Evolutionary conservation across 2,888 invertebrate species (phyloP).

Genomic region (Nomada hirtipes): DNA sequence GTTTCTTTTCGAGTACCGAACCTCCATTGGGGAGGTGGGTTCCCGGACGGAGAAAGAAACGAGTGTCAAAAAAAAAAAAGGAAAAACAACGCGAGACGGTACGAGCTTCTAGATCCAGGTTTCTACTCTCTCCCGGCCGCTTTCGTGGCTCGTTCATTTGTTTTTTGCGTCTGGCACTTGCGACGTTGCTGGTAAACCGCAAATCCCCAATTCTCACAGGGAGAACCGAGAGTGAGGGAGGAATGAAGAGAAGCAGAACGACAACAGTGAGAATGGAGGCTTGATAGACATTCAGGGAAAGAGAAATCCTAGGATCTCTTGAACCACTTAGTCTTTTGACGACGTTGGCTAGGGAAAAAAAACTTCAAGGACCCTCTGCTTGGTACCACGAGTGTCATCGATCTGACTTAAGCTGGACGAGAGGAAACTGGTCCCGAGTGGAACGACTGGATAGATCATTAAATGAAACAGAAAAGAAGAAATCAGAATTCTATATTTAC

Average conservation of each 20-base stretch:
- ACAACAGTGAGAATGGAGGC: constrained; percentile 50
- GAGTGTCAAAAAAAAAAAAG: constrained; percentile 21
- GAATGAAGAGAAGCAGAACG: constrained; percentile 34
- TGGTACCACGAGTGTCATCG: constrained; percentile 40
- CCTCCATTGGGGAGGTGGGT: constrained; percentile 15
- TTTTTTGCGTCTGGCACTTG: constrained; percentile 74
- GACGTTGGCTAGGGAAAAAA: constrained; percentile 35
- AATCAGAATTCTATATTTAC: no score
- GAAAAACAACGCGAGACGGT: constrained; percentile 55
- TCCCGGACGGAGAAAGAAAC: constrained; percentile 21
- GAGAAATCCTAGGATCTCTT: constrained; percentile 60
- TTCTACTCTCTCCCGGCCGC: constrained; percentile 48
- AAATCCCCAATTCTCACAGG: constrained; percentile 76
- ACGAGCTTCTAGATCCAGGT: constrained; percentile 61
- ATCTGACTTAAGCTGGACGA: constrained; percentile 40
- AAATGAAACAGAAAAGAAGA: background rate
- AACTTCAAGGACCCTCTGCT: constrained; percentile 18
- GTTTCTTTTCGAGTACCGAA: constrained; percentile 40
- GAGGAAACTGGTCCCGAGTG: constrained; percentile 44
- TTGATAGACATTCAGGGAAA: constrained; percentile 43
- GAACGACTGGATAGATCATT: constrained; percentile 34
- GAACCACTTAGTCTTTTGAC: constrained; percentile 36
- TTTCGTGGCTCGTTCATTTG: constrained; percentile 69
- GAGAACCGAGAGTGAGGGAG: constrained; percentile 25
- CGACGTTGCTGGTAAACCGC: constrained; percentile 75